A percentile compares a stretch with the other conserved stretches of the same genome.
Conservation (phyloP, 2,888 invertebrate genomes). For the Morinoia aosen region DNA sequence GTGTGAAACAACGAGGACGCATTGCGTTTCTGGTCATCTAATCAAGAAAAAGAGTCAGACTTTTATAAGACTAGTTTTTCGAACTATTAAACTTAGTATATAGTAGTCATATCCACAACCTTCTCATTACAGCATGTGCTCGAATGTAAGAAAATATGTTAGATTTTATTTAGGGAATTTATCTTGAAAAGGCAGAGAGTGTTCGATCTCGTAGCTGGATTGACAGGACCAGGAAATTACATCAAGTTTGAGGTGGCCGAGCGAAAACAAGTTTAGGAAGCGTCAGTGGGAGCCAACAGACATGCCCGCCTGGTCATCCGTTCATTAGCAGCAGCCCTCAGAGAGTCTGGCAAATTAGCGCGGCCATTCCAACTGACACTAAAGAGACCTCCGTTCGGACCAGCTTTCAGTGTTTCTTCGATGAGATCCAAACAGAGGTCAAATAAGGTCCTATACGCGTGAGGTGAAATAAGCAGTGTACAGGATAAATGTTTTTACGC, state of each 20-base stretch:
- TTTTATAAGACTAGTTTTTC: neutral
- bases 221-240: neutral
- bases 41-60: neutral
- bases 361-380: slow-evolving; percentile 24
- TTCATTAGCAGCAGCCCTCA: slow-evolving; percentile 5
- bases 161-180: neutral
- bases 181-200: neutral
- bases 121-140: neutral
- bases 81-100: neutral
- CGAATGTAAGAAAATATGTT: neutral
- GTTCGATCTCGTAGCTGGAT: neutral
- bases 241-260: neutral
- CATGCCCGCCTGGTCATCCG: neutral
- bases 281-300: neutral
- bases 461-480: neutral
- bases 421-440: neutral
- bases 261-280: slow-evolving; percentile 13
- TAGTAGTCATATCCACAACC: too few relatives aligned
- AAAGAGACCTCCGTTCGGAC: neutral
- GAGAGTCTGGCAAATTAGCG: neutral
- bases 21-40: neutral
- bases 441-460: neutral
- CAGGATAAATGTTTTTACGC: neutral
- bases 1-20: neutral
- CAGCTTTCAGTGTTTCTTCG: neutral